A percentile compares a stretch with the other conserved stretches of the same genome.
These are phyloP conservation scores for Drosophila kanekoi DNA, from an alignment of 2,888 invertebrate genomes.

Conservation along the genomic window DNA sequence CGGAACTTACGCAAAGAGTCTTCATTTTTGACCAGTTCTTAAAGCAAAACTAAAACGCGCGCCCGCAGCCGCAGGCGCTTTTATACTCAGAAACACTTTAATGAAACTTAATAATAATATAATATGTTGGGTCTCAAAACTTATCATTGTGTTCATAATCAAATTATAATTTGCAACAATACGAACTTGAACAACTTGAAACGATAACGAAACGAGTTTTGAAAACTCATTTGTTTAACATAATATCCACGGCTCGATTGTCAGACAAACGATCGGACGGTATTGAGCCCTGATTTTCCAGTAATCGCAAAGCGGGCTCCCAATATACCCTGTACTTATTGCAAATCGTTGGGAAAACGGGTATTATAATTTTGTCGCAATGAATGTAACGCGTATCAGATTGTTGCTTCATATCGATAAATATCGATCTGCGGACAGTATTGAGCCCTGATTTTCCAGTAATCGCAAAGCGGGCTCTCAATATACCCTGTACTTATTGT, in stretches of 20 bases:
- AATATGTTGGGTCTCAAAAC: constrained; percentile 17
- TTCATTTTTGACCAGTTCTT: constrained; percentile 57
- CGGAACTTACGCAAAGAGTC: constrained; percentile 54
- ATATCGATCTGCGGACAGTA: constrained; percentile 4
- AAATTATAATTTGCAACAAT: constrained; percentile 70
- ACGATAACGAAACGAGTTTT: constrained; percentile 59
- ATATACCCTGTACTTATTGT: neutral
- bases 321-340: neutral
- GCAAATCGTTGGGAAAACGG: neutral
- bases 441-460: constrained; percentile 40
- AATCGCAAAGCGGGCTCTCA: constrained; percentile 22
- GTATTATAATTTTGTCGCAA: no score
- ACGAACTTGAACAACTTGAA: constrained; percentile 70
- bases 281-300: constrained; percentile 37
- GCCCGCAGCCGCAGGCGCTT: constrained; percentile 30
- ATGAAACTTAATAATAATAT: neutral
- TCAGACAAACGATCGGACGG: constrained; percentile 6
- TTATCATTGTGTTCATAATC: constrained; percentile 54
- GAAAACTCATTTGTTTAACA: constrained; percentile 38
- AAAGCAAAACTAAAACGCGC: constrained; percentile 51
- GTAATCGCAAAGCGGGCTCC: constrained; percentile 29
- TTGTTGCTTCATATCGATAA: no score
- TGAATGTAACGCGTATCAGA: no score
- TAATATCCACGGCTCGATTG: constrained; percentile 19
- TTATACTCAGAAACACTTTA: constrained; percentile 45